Evolutionary conservation across 2,888 invertebrate genomes (phyloP).

Genomic region (Nemotelus nigrinus): DNA sequence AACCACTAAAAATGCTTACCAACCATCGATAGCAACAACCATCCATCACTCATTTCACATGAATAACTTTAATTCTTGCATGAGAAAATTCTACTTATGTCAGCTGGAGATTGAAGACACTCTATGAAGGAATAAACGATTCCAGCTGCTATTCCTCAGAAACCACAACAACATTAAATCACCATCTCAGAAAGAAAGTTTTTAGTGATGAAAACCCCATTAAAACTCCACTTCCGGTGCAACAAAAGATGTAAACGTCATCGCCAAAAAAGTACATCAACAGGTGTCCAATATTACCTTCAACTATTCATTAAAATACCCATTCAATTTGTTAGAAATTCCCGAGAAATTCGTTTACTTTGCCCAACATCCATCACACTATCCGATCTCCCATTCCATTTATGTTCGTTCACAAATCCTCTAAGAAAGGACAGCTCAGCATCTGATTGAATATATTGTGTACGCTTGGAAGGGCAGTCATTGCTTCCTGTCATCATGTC

Average conservation of each 20-base stretch:
- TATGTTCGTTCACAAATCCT: conserved; percentile 22
- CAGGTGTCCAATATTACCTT: conserved; percentile 32
- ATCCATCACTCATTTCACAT: no score
- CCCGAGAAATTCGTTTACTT: background rate
- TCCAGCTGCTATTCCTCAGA: no score
- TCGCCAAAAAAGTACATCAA: background rate
- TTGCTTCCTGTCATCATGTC: background rate
- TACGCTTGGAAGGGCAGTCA: conserved; percentile 16
- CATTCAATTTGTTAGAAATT: conserved; percentile 29
- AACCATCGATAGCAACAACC: no score
- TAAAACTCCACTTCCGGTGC: background rate
- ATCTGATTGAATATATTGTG: conserved; percentile 25
- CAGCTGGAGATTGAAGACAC: no score
- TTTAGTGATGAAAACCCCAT: background rate
- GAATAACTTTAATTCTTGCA: no score
- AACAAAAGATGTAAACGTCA: conserved; percentile 2
- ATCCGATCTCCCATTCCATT: conserved; percentile 8
- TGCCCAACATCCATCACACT: conserved; percentile 4
- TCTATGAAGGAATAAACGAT: no score
- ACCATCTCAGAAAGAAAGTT: no score
- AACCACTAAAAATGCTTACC: no score
- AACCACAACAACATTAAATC: no score
- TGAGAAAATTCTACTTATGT: no score
- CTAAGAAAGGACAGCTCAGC: conserved; percentile 36
- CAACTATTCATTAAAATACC: conserved; percentile 23